Evolutionary conservation across 2,888 invertebrate species (phyloP).

Genomic region (Mamestra brassicae): DNA sequence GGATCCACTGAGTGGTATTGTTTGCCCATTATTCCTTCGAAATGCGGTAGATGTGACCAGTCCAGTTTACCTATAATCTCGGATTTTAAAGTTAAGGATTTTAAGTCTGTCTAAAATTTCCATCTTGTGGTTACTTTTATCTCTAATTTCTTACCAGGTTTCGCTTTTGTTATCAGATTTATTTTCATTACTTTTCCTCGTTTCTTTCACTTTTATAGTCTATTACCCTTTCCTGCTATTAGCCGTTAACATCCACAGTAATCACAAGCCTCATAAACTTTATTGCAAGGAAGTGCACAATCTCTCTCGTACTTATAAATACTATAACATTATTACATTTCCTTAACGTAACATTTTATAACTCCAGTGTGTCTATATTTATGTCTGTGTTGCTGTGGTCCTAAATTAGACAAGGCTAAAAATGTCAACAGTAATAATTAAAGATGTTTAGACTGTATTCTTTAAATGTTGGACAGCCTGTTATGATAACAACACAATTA

Average conservation of each 20-base stretch:
- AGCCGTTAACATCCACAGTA: slow-evolving; percentile 28
- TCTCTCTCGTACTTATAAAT: slow-evolving; percentile 32
- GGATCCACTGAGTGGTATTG: too few species aligned
- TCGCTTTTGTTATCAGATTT: not conserved
- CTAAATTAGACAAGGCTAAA: not conserved
- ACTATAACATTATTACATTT: slow-evolving; percentile 12
- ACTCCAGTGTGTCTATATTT: not conserved
- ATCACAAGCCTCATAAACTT: slow-evolving; percentile 46
- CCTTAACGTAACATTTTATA: slow-evolving; percentile 15
- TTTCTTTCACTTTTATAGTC: slow-evolving; percentile 15
- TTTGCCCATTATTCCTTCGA: too few species aligned
- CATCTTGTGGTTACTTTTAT: too few species aligned
- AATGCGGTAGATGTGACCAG: too few species aligned
- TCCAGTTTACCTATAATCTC: too few species aligned
- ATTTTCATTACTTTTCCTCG: slow-evolving; percentile 5
- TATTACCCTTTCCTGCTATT: slow-evolving; percentile 41
- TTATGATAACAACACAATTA: not conserved
- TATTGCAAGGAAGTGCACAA: slow-evolving; percentile 47
- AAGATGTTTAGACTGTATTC: not conserved
- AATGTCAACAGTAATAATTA: not conserved
- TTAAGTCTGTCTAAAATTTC: too few species aligned
- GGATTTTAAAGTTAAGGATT: not conserved
- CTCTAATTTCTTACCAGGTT: not conserved
- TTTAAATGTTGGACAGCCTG: not conserved
- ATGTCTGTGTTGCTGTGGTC: not conserved